Evolutionary conservation across 2,888 invertebrate species (phyloP).

Genomic region (Tanytarsus gracilentus): DNA sequence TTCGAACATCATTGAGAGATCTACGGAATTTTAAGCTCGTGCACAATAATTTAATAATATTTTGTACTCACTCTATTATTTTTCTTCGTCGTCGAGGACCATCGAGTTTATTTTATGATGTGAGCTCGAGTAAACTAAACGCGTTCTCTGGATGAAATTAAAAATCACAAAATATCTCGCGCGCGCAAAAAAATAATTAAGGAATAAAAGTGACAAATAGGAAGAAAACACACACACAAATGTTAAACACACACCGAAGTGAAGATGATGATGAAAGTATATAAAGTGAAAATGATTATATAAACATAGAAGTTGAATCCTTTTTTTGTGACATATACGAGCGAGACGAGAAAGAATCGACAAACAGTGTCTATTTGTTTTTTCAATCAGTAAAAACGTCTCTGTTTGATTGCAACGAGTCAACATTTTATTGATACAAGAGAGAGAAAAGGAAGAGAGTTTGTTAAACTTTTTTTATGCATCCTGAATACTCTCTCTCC

Average conservation of each 20-base stretch:
- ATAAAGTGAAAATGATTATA: slow-evolving; percentile 25
- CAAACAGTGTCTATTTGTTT: slow-evolving; percentile 44
- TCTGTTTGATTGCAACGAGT: slow-evolving; percentile 30
- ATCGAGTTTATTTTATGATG: neutral
- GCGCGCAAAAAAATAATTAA: neutral
- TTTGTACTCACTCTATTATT: too few species aligned
- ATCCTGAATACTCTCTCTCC: too few species aligned
- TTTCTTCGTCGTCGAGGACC: neutral
- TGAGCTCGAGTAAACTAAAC: neutral
- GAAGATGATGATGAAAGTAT: neutral
- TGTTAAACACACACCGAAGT: neutral
- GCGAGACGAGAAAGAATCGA: slow-evolving; percentile 8
- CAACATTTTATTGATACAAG: slow-evolving; percentile 29
- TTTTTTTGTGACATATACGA: slow-evolving; percentile 19
- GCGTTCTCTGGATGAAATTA: neutral
- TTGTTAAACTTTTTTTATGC: slow-evolving; percentile 39
- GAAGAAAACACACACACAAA: neutral
- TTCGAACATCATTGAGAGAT: too few species aligned
- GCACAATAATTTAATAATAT: too few species aligned
- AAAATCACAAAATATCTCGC: neutral
- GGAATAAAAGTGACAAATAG: neutral
- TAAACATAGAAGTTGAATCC: slow-evolving; percentile 24
- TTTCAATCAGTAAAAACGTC: slow-evolving; percentile 45
- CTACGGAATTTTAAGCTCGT: too few species aligned
- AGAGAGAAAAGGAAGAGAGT: slow-evolving; percentile 36